A percentile compares a stretch with the other conserved stretches of the same genome.
Evolutionary conservation across 2,113 vertebrate genomes (phyloP).

Genomic region (Nymphicus hollandicus): DNA sequence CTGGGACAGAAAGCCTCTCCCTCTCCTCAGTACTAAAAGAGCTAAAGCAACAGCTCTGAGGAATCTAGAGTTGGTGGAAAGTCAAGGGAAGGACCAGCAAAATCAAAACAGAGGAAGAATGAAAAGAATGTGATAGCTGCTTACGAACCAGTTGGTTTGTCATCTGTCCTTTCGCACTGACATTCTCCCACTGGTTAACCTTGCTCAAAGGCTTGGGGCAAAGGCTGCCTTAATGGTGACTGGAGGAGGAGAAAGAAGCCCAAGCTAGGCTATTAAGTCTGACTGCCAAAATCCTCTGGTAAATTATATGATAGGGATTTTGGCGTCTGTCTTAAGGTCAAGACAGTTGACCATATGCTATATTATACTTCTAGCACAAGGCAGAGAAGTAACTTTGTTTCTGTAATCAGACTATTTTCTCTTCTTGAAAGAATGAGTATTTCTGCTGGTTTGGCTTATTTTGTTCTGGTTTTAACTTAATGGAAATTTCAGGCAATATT

Average conservation of each 20-base stretch:
- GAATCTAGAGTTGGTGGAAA: not conserved
- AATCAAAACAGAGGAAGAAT: not conserved
- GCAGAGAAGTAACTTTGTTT: not conserved
- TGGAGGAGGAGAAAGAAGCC: not conserved
- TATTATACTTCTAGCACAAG: not conserved
- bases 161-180: rapidly evolving
- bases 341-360: not conserved
- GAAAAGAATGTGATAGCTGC: rapidly evolving
- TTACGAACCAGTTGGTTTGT: rapidly evolving
- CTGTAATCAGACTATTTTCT: not conserved
- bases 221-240: not conserved
- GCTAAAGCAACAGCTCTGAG: not conserved
- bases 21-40: not conserved
- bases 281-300: not conserved
- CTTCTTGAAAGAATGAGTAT: not conserved
- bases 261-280: not conserved
- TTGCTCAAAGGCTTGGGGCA: not conserved
- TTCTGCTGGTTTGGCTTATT: not conserved
- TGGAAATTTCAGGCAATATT: not conserved
- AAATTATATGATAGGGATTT: not conserved
- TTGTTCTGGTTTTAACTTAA: not conserved
- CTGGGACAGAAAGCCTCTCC: not conserved
- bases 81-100: not conserved
- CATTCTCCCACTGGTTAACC: not conserved
- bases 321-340: not conserved